Percentiles rank a stretch among this genome's conserved stretches.
phyloP scores from a whole-genome alignment of 2,888 invertebrate genomes.

The Diabrotica balteata region DNA sequence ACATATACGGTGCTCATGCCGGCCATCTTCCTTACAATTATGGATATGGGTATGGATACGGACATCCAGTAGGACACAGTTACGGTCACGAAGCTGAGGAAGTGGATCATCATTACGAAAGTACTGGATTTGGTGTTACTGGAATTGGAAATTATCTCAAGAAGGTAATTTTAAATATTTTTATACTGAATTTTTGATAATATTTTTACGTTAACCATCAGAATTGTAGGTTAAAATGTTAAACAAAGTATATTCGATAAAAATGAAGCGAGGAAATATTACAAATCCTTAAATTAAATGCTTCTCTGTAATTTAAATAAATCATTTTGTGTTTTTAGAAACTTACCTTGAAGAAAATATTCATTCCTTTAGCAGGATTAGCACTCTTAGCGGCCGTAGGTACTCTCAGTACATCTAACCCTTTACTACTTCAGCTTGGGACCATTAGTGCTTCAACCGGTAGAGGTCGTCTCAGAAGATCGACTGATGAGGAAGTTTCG shows the following conservation, averaged over 20 bases:
- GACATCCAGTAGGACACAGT: constrained; percentile 13
- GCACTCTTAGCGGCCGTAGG: constrained; percentile 75
- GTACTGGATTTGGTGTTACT: constrained; percentile 33
- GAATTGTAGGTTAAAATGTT: too few species aligned
- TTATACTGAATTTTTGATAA: too few species aligned
- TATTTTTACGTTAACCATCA: too few species aligned
- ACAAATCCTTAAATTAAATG: too few species aligned
- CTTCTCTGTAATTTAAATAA: too few species aligned
- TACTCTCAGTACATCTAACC: constrained; percentile 83
- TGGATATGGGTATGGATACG: constrained; percentile 17
- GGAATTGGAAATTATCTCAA: constrained; percentile 32
- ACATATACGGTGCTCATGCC: background rate
- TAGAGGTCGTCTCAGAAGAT: constrained; percentile 48
- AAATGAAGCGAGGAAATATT: too few species aligned
- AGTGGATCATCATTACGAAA: constrained; percentile 27
- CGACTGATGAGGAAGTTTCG: background rate
- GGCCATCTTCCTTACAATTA: background rate
- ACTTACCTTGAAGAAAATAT: constrained; percentile 67
- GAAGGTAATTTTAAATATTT: constrained; percentile 20
- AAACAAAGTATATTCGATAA: too few species aligned
- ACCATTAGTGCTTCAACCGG: constrained; percentile 71
- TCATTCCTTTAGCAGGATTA: constrained; percentile 79
- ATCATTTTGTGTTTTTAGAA: constrained; percentile 59
- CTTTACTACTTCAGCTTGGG: constrained; percentile 79
- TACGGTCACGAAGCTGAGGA: constrained; percentile 18